phyloP scores from a whole-genome alignment of 2,113 vertebrate species.

The Strix aluco region DNA sequence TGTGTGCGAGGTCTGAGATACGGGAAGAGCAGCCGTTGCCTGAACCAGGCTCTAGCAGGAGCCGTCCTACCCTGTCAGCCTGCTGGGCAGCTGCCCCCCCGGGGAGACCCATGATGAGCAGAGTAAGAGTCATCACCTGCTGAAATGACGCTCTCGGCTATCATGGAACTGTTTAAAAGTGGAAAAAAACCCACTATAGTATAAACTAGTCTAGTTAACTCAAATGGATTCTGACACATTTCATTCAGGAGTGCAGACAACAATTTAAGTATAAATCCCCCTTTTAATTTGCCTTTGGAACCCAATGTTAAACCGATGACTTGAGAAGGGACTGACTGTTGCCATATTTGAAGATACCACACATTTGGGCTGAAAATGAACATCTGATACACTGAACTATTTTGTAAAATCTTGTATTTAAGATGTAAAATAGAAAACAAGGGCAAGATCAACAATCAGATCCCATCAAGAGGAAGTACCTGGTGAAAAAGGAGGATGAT shows the following conservation, averaged over 20 bases:
- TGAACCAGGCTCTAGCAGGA: not conserved
- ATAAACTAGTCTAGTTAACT: not conserved
- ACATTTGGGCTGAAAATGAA: not conserved
- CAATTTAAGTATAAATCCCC: not conserved
- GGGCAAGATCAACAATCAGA: not conserved
- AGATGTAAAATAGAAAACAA: not conserved
- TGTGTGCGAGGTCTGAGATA: not conserved
- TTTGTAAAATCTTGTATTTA: not conserved
- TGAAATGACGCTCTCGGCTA: not conserved
- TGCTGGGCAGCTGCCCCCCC: not conserved
- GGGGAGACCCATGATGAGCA: no score
- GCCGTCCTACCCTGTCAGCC: not conserved
- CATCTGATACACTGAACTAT: not conserved
- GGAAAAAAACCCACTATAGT: not conserved
- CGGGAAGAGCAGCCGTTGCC: not conserved
- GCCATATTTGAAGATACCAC: not conserved
- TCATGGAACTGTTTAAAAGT: not conserved
- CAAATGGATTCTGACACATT: not conserved
- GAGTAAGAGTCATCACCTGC: no score
- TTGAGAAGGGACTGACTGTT: not conserved
- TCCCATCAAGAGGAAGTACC: not conserved
- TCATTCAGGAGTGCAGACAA: not conserved
- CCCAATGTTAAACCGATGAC: not conserved
- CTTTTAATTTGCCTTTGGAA: not conserved
- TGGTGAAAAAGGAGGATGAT: not conserved